Percentiles rank a stretch among this genome's conserved stretches.
Evolutionary conservation across 2,113 vertebrate genomes (phyloP).

Genomic region (Climacteris rufus): DNA sequence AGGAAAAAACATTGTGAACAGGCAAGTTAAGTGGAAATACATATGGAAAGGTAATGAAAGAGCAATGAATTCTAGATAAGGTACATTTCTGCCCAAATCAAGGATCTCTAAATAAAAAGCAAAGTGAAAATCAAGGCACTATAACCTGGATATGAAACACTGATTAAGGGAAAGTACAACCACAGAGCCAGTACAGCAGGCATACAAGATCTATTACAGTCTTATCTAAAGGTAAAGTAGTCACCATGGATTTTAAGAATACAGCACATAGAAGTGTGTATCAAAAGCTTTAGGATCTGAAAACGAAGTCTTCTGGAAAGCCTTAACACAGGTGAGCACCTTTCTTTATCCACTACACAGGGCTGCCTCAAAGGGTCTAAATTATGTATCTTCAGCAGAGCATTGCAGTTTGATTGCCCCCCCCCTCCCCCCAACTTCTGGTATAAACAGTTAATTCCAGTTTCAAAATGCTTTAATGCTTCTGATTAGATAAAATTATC

Average conservation of each 20-base stretch:
- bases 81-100: not conserved
- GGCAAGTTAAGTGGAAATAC: not conserved
- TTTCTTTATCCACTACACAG: not conserved
- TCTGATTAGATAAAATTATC: not conserved
- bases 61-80: not conserved
- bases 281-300: not conserved
- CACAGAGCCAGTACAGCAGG: not conserved
- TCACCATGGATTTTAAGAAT: not conserved
- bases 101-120: not conserved
- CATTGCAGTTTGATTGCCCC: not conserved
- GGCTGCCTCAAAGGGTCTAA: not conserved
- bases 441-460: not conserved
- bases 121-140: not conserved
- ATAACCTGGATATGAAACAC: not conserved
- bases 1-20: not conserved
- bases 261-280: not conserved
- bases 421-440: not conserved
- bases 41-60: not conserved
- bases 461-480: not conserved
- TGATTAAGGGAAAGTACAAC: not conserved
- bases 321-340: not conserved
- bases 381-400: not conserved
- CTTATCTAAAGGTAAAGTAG: not conserved
- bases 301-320: not conserved
- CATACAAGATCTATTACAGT: not conserved